Percentiles rank a stretch among this genome's conserved stretches.
Conservation (phyloP, 2,113 vertebrate genomes). For the Chaetorhynchus papuensis region DNA sequence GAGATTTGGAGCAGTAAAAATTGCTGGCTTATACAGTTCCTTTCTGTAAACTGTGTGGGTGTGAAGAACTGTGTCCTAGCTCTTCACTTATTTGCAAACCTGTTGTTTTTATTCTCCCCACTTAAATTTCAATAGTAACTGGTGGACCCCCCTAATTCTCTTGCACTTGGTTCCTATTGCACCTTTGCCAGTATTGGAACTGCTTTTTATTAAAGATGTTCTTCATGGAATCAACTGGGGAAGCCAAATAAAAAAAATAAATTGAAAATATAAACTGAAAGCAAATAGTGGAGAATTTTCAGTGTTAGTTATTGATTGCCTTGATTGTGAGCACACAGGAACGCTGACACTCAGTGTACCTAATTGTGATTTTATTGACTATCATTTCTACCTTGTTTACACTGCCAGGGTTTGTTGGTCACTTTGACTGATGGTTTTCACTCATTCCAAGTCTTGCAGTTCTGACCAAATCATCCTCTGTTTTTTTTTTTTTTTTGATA, state of each 20-base stretch:
- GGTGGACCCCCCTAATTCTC: neutral
- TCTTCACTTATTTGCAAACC: neutral
- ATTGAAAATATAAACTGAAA: slow-evolving; percentile 6
- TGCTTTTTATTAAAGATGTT: slow-evolving; percentile 15
- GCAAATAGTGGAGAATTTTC: slow-evolving; percentile 51
- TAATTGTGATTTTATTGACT: slow-evolving; percentile 73
- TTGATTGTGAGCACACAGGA: slow-evolving; percentile 60
- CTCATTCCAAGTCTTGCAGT: slow-evolving; percentile 31
- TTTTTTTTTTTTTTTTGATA: neutral
- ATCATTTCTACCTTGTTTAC: slow-evolving; percentile 72
- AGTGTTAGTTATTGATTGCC: slow-evolving; percentile 60
- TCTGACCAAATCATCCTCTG: slow-evolving; percentile 3
- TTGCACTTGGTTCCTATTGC: neutral
- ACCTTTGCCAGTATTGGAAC: neutral
- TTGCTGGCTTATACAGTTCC: neutral
- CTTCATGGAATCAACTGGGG: slow-evolving; percentile 12
- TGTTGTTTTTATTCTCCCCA: neutral
- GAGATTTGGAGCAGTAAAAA: neutral
- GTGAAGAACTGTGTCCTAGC: neutral
- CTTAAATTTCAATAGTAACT: neutral
- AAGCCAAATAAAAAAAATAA: slow-evolving; percentile 14
- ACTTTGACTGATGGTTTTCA: slow-evolving; percentile 59
- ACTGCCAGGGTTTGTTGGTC: slow-evolving; percentile 54
- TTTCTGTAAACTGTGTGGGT: neutral
- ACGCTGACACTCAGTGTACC: slow-evolving; percentile 48